These are phyloP conservation scores for Agrochola lota DNA, from an alignment of 2,888 invertebrate genomes.

Conservation along the genomic window DNA sequence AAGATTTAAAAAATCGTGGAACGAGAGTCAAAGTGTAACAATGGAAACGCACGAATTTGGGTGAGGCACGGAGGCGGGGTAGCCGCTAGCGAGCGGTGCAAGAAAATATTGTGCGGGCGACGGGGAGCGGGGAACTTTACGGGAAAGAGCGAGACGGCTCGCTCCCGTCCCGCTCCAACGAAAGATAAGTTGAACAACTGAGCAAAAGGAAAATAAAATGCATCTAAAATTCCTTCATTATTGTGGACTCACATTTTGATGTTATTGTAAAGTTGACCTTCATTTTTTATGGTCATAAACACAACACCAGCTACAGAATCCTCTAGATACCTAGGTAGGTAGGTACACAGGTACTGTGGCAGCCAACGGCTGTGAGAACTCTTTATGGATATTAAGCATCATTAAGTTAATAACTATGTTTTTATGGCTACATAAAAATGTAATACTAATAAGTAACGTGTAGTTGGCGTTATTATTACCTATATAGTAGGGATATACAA, in stretches of 20 bases:
- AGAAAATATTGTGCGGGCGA: constrained; percentile 82
- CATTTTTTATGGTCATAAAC: constrained; percentile 66
- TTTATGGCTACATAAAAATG: constrained; percentile 48
- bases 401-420: constrained; percentile 53
- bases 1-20: not conserved
- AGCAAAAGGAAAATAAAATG: constrained; percentile 85
- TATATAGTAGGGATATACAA: not conserved
- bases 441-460: not conserved
- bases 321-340: constrained; percentile 35
- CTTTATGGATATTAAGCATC: constrained; percentile 51
- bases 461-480: constrained; percentile 8
- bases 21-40: constrained; percentile 61
- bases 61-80: constrained; percentile 87
- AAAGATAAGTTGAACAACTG: constrained; percentile 78
- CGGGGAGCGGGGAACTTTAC: constrained; percentile 69
- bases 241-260: constrained; percentile 73
- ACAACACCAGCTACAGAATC: constrained; percentile 42
- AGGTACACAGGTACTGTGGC: constrained; percentile 17
- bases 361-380: constrained; percentile 39
- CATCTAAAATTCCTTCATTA: constrained; percentile 82
- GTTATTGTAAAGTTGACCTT: constrained; percentile 79
- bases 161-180: constrained; percentile 66
- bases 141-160: constrained; percentile 71
- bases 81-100: constrained; percentile 79
- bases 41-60: constrained; percentile 82